Conservation (phyloP, 2,113 vertebrate genomes). For the Rhinogobius similis region DNA sequence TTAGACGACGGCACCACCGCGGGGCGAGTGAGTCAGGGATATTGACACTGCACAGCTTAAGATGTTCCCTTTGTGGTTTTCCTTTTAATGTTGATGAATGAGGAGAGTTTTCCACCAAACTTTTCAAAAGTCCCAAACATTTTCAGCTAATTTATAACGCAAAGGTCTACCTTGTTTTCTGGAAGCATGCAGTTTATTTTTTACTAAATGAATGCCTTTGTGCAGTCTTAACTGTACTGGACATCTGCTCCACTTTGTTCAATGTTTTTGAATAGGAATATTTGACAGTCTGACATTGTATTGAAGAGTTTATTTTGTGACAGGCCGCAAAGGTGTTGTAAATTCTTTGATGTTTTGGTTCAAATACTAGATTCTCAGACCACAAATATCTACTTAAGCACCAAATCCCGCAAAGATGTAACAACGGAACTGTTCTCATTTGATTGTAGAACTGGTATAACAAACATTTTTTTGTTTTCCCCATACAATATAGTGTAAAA, state of each 20-base stretch:
- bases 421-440: too few relatives aligned
- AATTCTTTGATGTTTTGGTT: background rate
- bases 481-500: too few relatives aligned
- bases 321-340: background rate
- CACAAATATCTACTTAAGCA: too few relatives aligned
- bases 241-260: background rate
- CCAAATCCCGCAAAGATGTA: too few relatives aligned
- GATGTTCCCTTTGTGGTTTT: slow-evolving; percentile 2
- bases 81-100: slow-evolving; percentile 10
- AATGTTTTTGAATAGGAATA: background rate
- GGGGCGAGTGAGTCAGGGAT: slow-evolving; percentile 20
- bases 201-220: background rate
- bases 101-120: background rate
- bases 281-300: background rate
- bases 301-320: background rate
- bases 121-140: background rate
- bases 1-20: slow-evolving; percentile 8
- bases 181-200: background rate
- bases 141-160: slow-evolving; percentile 7
- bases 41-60: slow-evolving; percentile 23
- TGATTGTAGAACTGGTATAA: too few relatives aligned
- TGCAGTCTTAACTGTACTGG: background rate
- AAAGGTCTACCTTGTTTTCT: background rate
- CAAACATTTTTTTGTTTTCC: too few relatives aligned
- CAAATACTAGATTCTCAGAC: background rate